Evolutionary conservation across 2,113 vertebrate species (phyloP), one percentile per base, ranked within the genome.

Genomic region (Myotis brandtii): DNA sequence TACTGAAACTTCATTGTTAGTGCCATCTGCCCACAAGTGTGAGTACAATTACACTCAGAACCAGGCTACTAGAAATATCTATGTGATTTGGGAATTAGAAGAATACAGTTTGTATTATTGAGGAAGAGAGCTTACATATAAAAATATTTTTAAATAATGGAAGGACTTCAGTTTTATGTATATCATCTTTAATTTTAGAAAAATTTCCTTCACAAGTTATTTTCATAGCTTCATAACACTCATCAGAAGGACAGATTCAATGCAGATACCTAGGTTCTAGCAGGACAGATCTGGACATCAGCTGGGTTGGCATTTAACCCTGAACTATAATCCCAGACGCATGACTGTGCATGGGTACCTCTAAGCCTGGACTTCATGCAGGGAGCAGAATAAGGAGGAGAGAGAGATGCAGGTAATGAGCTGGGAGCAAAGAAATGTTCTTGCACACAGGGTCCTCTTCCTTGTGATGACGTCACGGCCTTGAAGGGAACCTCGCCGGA

Each of bases 151-250:
- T 85, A 43, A 91, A 79, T 37, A 86, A 89, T 16, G 37, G 14
- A 66, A 84, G 34, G 40, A 12, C 20, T 37, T 95, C 48, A 30
- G 70, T 62, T 96, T 95, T 79, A 25, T 70, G 37, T 37, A 86
- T 2, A 84, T 37, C 27, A 34, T 77, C 43, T 94, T 96, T 91
- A 89, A 80, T 59, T 80, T 91, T 73, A 70, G 52, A 52, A 94
- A 94, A 67, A 20, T 20, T 18, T 13, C 6, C 17, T 87, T 80
- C 59, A 70, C 9, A 56, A 21, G 52, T 79, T 62, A 80, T 72
- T 86, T 88, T 66, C 62, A 86, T 17, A 72, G n/a, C 14, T 80
- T 86, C 43, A 59, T 27, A 34, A 75, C 81, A 90, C 40, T 83
- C 86, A 89, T 90, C 50, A 64, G 30, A 94, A 84, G 62, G 34